Base-by-base conservation (phyloP, 2,888 invertebrate species). In the Drosophila sordidula region DNA sequence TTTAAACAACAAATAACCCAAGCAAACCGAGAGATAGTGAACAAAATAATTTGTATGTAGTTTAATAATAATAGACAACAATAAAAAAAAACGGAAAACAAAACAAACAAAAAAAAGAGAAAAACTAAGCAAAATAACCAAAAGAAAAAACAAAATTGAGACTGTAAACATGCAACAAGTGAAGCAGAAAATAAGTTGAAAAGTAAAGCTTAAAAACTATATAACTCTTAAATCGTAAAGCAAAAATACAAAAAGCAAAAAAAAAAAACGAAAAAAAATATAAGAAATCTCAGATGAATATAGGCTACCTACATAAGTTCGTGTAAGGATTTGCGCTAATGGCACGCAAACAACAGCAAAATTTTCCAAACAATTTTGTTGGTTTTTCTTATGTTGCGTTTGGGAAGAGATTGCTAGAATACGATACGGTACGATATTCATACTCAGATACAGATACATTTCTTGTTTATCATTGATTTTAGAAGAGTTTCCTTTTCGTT, bases 231-330 rank as follows among this genome's bases (percentile, higher is more conserved):
- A 75, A 55, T 67, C 66, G 49, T 65, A 78, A 74, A 64, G 14
- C 18, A 65, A 70, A 73, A 38, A 14, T 9, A 45, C 14, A 39
- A 12, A 36, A 70, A 39, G 36, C 22, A 59, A 36, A 36, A 9
- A 45, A 29, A 36, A 46, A 38, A 12, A 55, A 29, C 45, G 18
- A 18, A 32, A 41, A 50, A 41, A 50, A 16, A 46, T 45, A 52
- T 57, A 74, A 45, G 61, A 74, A 70, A 82, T 67, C 72, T 75
- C 82, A 79, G 76, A 83, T 66, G 57, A 85, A 70, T 82, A 87
- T 82, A 83, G 83, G 87, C 83, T 85, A 85, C 73, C 80, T 82
- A 75, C 62, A 78, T 87, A 83, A 83, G 83, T 85, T 84, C 75
- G 80, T 82, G 54, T 81, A 82, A 87, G 85, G 49, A 71, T 76